These are phyloP conservation scores for Xiphias gladius DNA, from an alignment of 2,113 vertebrate species.

Conservation along the genomic window DNA sequence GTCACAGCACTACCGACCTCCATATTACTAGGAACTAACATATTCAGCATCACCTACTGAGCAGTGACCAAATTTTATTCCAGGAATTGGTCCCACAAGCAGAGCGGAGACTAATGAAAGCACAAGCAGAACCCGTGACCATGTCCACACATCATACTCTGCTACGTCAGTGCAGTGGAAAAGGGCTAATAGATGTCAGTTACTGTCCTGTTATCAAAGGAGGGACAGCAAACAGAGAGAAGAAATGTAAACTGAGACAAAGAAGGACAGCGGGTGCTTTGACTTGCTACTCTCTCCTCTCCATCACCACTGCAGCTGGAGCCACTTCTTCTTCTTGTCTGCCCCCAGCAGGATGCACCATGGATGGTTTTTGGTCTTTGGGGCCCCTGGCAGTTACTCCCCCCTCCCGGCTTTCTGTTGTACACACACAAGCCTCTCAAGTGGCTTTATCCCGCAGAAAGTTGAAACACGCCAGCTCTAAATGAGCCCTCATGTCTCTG, in stretches of 20 bases:
- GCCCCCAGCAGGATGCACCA: slow-evolving; percentile 26
- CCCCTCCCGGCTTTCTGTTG: slow-evolving; percentile 25
- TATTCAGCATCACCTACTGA: not conserved
- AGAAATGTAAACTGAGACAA: not conserved
- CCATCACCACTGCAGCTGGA: slow-evolving; percentile 26
- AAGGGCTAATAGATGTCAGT: not conserved
- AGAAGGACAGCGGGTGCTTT: not conserved
- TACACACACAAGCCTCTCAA: slow-evolving; percentile 61
- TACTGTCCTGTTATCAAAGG: not conserved
- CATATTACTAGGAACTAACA: not conserved
- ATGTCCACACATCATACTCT: not conserved
- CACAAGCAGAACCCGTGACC: not conserved
- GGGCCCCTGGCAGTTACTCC: slow-evolving; percentile 31
- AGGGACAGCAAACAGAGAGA: not conserved
- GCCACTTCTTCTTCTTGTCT: not conserved
- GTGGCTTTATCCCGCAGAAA: slow-evolving; percentile 70
- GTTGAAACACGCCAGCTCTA: slow-evolving; percentile 59
- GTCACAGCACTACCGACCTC: not conserved
- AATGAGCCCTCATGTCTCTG: slow-evolving; percentile 70
- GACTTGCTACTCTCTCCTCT: not conserved
- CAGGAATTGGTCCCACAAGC: too few species aligned
- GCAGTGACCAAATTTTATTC: not conserved
- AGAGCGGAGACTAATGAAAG: not conserved
- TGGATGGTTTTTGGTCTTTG: slow-evolving; percentile 43
- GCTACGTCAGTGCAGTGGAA: not conserved